phyloP scores from a whole-genome alignment of 2,113 vertebrate species.

The Engystomops pustulosus region DNA sequence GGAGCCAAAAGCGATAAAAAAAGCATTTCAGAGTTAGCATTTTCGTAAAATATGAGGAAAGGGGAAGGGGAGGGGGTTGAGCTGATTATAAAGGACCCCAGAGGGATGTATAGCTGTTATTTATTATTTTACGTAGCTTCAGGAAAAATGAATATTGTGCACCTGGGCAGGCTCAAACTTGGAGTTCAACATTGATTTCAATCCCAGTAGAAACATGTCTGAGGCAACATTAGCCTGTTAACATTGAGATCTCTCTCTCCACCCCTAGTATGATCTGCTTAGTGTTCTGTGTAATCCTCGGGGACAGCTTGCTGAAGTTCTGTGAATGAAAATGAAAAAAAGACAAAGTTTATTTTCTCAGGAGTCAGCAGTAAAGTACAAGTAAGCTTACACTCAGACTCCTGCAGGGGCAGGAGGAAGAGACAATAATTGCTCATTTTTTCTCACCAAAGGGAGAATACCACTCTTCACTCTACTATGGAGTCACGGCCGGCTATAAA shows the following conservation, averaged over 20 bases:
- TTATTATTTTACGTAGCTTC: slow-evolving; percentile 56
- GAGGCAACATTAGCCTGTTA: slow-evolving; percentile 52
- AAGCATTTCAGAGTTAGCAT: background rate
- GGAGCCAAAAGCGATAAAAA: background rate
- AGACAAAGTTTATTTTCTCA: slow-evolving; percentile 35
- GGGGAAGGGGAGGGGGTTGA: too few relatives aligned
- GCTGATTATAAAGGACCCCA: slow-evolving; percentile 48
- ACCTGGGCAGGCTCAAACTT: background rate
- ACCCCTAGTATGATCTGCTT: slow-evolving; percentile 46
- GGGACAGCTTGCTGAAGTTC: slow-evolving; percentile 30
- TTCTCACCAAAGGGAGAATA: background rate
- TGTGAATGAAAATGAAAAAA: slow-evolving; percentile 44
- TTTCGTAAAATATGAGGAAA: slow-evolving; percentile 29
- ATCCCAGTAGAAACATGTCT: slow-evolving; percentile 54
- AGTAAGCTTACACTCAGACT: slow-evolving; percentile 2
- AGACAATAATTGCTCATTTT: slow-evolving; percentile 31
- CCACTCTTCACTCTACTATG: background rate
- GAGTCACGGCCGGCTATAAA: background rate
- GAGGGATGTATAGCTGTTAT: slow-evolving; percentile 50
- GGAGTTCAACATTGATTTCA: rapidly evolving
- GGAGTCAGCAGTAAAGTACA: slow-evolving; percentile 42
- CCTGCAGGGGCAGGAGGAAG: slow-evolving; percentile 6
- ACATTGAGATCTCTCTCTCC: slow-evolving; percentile 52
- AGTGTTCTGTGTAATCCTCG: slow-evolving; percentile 49
- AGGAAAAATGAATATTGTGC: slow-evolving; percentile 49